phyloP scores from a whole-genome alignment of 2,888 invertebrate species.

The Mythimna lalbum region DNA sequence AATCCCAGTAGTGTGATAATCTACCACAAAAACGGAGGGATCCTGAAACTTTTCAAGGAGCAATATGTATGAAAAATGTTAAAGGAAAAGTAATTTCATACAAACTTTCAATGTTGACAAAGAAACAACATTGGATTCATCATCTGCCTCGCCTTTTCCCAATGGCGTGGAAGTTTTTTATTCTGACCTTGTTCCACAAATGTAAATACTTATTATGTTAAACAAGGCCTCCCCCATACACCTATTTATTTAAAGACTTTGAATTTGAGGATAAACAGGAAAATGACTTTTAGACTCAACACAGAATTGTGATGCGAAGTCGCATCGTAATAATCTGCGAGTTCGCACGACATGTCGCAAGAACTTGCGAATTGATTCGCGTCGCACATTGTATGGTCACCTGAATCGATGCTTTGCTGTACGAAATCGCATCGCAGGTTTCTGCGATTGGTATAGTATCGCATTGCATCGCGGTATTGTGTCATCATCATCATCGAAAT shows the following conservation, averaged over 20 bases:
- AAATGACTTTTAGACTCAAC: too few species aligned
- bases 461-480: too few species aligned
- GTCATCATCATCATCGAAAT: too few species aligned
- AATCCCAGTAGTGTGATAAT: constrained; percentile 15
- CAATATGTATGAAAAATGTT: not conserved
- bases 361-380: too few species aligned
- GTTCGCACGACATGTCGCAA: too few species aligned
- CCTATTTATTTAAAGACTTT: not conserved
- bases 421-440: too few species aligned
- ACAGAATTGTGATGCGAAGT: too few species aligned
- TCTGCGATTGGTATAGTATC: too few species aligned
- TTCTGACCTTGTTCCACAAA: not conserved
- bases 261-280: not conserved
- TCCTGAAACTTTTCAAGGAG: not conserved
- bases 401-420: too few species aligned
- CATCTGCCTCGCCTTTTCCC: not conserved
- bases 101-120: not conserved
- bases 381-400: too few species aligned
- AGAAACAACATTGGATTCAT: not conserved
- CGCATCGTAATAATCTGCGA: too few species aligned
- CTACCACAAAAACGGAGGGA: not conserved
- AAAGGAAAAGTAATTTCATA: not conserved
- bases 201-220: constrained; percentile 2
- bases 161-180: not conserved
- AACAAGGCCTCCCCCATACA: not conserved